phyloP scores from a whole-genome alignment of 2,888 invertebrate species.

The Andrena chrysosceles region DNA sequence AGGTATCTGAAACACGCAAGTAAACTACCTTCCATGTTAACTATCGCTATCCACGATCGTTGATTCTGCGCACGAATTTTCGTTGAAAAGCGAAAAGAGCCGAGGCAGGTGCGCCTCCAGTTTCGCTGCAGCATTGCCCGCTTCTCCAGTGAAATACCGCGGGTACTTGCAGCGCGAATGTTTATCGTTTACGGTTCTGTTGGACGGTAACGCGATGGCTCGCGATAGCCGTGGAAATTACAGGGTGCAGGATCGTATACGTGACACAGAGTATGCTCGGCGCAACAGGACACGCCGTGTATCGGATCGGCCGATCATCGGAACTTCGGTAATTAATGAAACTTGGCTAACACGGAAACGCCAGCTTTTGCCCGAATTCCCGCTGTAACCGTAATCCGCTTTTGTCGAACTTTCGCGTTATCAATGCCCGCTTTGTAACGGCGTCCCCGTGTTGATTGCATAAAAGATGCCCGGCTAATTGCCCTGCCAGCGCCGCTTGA shows the following conservation, averaged over 20 bases:
- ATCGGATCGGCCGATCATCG: slow-evolving; percentile 26
- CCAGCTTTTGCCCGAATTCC: slow-evolving; percentile 31
- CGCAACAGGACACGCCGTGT: background rate
- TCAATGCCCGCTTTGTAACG: slow-evolving; percentile 11
- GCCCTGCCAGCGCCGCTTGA: background rate
- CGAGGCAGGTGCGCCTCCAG: background rate
- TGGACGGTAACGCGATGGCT: slow-evolving; percentile 32
- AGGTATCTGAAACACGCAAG: no score
- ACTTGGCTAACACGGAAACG: slow-evolving; percentile 21
- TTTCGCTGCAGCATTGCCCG: background rate
- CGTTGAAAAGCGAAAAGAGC: no score
- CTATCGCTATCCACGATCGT: no score
- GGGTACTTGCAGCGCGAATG: slow-evolving; percentile 25
- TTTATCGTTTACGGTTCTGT: slow-evolving; percentile 28
- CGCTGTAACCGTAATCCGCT: slow-evolving; percentile 15
- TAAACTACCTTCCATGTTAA: no score
- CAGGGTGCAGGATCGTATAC: background rate
- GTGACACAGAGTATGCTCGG: background rate
- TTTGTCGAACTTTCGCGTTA: slow-evolving; percentile 36
- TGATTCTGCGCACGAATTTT: no score
- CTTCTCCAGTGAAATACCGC: background rate
- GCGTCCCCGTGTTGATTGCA: slow-evolving; percentile 19
- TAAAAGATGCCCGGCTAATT: slow-evolving; percentile 41
- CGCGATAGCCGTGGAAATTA: slow-evolving; percentile 38
- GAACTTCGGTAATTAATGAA: slow-evolving; percentile 60